A percentile compares a stretch with the other conserved stretches of the same genome.
phyloP scores from a whole-genome alignment of 2,113 vertebrate genomes.

The Puntigrus tetrazona region DNA sequence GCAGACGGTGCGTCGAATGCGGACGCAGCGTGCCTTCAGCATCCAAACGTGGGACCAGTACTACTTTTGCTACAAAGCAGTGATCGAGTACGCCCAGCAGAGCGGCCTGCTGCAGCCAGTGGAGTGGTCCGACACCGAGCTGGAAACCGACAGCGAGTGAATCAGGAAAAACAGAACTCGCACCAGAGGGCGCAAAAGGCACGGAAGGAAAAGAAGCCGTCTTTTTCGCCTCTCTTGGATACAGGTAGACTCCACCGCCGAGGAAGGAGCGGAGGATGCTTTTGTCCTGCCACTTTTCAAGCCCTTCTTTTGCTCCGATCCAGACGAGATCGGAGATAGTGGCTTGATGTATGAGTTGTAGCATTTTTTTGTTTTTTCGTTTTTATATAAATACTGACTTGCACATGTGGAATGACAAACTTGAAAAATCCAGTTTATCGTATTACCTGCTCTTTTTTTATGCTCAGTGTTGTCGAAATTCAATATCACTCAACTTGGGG shows the following conservation, averaged over 20 bases:
- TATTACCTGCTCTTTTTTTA: slow-evolving; percentile 45
- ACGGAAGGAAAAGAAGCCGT: slow-evolving; percentile 48
- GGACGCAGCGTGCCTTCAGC: slow-evolving; percentile 79
- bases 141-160: slow-evolving; percentile 83
- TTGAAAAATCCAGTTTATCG: slow-evolving; percentile 64
- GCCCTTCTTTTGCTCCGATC: slow-evolving; percentile 54
- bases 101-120: slow-evolving; percentile 75
- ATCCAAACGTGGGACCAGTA: slow-evolving; percentile 85
- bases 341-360: slow-evolving; percentile 72
- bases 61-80: slow-evolving; percentile 79
- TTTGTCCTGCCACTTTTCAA: slow-evolving; percentile 70
- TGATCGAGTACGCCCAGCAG: slow-evolving; percentile 78
- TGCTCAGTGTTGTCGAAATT: slow-evolving; percentile 40
- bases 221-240: neutral
- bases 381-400: slow-evolving; percentile 67
- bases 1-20: slow-evolving; percentile 78
- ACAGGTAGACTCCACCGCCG: slow-evolving; percentile 24
- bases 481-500: slow-evolving; percentile 24
- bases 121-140: slow-evolving; percentile 83
- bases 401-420: slow-evolving; percentile 76
- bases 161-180: neutral
- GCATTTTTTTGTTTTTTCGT: slow-evolving; percentile 66
- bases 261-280: slow-evolving; percentile 49
- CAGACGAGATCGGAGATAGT: slow-evolving; percentile 1
- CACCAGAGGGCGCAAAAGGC: slow-evolving; percentile 2